Base-by-base conservation (phyloP, 2,888 invertebrate genomes). In the Hirtodrosophila histrioides region DNA sequence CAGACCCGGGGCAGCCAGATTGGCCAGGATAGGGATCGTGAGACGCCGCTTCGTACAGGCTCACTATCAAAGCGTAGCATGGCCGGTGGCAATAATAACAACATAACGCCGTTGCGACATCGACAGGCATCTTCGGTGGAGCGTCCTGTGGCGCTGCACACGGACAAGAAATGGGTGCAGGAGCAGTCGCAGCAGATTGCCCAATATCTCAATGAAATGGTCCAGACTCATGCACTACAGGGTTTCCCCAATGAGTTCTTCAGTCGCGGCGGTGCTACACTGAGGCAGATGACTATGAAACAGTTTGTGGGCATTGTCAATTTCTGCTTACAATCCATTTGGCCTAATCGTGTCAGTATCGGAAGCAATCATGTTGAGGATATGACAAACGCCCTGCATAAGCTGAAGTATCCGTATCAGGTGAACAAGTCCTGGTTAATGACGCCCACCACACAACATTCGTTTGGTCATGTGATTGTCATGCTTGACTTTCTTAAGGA, bases 351-450 rank as follows among this genome's bases (percentile, higher is more conserved):
- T 5, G 78, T 86, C n/a, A 74, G 73, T 10, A 88, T 90, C 5
- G 69, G 86, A 12, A 65, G 43, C 3, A 91, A 90, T 53, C 86
- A 91, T 62, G 87, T 91, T 0, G 91, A 91, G 12, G 89, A 89
- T 35, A 89, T 91, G 2, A 77, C 78, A 0, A 89, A 82, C 33
- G 86, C 89, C 5, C 65, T 92, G 24, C 82, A 86, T 10, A 88
- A 89, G 62, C 75, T 92, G 2, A 84, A 89, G 3, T 92, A 91
- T 78, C 92, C 92, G 0, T 82, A 89, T 67, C 86, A 83, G 4
- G 68, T 91, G 0, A 91, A 88, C 46, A 92, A 92, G 57, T 92
- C 92, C 0, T 91, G 91, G 88, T 63, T 92, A 6, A 90, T 91
- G 71, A 91, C 92, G 4, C 91, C 91, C 0, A 90, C 88, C 43